Conservation (phyloP, 1,140 invertebrate genomes). For the Eupristina koningsbergeri region DNA sequence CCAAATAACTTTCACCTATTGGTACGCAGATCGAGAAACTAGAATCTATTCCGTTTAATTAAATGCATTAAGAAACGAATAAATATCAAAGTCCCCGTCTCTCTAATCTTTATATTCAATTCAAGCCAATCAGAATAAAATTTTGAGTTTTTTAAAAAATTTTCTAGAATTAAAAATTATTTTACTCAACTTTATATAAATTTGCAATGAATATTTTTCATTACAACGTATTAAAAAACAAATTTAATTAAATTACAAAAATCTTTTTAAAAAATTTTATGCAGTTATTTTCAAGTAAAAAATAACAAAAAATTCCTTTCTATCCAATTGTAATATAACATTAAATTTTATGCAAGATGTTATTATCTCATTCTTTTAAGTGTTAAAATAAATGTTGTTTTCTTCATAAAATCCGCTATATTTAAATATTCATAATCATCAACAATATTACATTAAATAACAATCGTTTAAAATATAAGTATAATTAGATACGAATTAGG, state of each 20-base stretch:
- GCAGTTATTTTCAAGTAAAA: neutral
- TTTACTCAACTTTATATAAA: too few relatives aligned
- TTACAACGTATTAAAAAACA: too few relatives aligned
- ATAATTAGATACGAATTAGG: neutral
- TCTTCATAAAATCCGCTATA: neutral
- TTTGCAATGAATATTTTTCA: too few relatives aligned
- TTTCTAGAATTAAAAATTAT: too few relatives aligned
- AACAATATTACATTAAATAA: neutral
- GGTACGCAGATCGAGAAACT: neutral
- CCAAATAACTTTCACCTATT: neutral
- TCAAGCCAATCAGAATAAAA: too few relatives aligned
- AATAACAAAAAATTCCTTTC: neutral
- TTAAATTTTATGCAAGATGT: neutral
- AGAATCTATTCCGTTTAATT: neutral
- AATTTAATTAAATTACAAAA: too few relatives aligned
- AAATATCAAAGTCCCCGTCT: too few relatives aligned
- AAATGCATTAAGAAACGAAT: neutral
- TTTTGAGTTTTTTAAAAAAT: too few relatives aligned
- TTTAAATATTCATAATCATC: neutral
- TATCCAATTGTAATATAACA: neutral
- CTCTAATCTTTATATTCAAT: too few relatives aligned
- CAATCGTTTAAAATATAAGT: neutral
- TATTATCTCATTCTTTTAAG: neutral
- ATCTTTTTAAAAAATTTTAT: neutral
- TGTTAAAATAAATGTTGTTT: neutral